Evolutionary conservation across 2,888 invertebrate species (phyloP).

Genomic region (Prosapia bicincta): DNA sequence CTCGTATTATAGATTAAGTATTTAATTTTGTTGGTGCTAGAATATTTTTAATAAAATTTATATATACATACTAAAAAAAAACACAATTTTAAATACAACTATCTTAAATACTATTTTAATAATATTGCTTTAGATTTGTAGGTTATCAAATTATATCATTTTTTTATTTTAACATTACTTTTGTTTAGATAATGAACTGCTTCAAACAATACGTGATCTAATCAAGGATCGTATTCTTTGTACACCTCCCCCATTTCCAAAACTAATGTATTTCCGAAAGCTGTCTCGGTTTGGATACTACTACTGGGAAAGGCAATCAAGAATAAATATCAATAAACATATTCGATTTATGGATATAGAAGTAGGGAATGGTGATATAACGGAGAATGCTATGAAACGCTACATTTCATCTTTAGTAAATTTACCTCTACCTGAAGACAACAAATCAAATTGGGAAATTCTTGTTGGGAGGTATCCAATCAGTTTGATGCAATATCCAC

Average conservation of each 20-base stretch:
- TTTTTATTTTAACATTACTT: slow-evolving; percentile 4
- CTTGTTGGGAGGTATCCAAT: slow-evolving; percentile 45
- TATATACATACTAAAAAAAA: too few relatives aligned
- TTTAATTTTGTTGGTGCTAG: too few relatives aligned
- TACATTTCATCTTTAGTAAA: slow-evolving; percentile 48
- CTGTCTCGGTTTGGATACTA: slow-evolving; percentile 51
- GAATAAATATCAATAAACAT: slow-evolving; percentile 48
- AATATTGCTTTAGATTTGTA: too few relatives aligned
- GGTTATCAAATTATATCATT: too few relatives aligned
- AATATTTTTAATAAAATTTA: too few relatives aligned
- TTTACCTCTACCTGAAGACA: slow-evolving; percentile 48
- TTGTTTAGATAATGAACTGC: slow-evolving; percentile 28
- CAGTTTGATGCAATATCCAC: slow-evolving; percentile 18
- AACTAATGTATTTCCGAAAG: slow-evolving; percentile 49
- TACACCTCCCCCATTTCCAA: slow-evolving; percentile 40
- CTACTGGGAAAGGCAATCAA: slow-evolving; percentile 49
- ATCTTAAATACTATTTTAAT: too few relatives aligned
- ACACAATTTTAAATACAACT: too few relatives aligned
- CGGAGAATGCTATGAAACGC: slow-evolving; percentile 45
- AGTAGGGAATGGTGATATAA: slow-evolving; percentile 39
- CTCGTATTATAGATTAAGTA: too few relatives aligned
- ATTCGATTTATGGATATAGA: slow-evolving; percentile 48
- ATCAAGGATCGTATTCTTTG: slow-evolving; percentile 34
- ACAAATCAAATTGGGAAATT: slow-evolving; percentile 53
- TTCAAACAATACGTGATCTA: slow-evolving; percentile 25